These are phyloP conservation scores for Parazoanthus atlanticus DNA, from an alignment of 92 coral and sea anemone genomes.

Conservation along the genomic window DNA sequence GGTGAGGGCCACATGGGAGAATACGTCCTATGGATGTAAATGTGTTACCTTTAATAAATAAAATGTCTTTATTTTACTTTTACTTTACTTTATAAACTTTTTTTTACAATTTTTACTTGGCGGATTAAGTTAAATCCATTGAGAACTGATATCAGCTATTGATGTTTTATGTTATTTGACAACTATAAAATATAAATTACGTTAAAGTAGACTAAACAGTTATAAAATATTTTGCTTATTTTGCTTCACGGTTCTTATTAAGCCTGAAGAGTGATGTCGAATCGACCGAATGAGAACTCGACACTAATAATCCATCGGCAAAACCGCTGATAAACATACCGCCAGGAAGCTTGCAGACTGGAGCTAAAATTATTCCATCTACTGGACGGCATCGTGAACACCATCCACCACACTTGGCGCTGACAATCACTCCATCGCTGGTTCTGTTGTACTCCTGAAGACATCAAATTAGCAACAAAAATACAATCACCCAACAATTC, in stretches of 20 bases:
- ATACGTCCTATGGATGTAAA: too few relatives aligned
- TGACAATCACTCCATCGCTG: slow-evolving; percentile 61
- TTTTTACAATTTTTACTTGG: too few relatives aligned
- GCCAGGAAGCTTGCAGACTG: slow-evolving; percentile 78
- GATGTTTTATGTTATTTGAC: too few relatives aligned
- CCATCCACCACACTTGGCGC: slow-evolving; percentile 98
- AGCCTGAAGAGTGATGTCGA: background rate
- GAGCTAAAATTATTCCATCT: slow-evolving; percentile 76
- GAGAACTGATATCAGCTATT: background rate
- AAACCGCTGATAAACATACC: slow-evolving; percentile 55
- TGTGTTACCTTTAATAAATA: too few relatives aligned
- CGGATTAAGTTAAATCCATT: too few relatives aligned
- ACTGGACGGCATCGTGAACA: slow-evolving; percentile 90
- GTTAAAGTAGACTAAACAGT: background rate
- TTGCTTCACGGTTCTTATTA: background rate
- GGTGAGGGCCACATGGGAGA: too few relatives aligned
- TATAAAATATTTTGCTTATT: background rate
- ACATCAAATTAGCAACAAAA: background rate
- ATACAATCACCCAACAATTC: background rate
- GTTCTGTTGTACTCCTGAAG: slow-evolving; percentile 64
- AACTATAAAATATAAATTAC: too few relatives aligned
- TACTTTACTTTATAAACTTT: too few relatives aligned
- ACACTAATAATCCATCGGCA: background rate
- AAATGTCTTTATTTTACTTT: too few relatives aligned
- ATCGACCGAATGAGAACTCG: background rate